Evolutionary conservation across 2,797 vertebrate species (phyloP), one percentile per base, ranked within the genome.

Genomic region (Clamator glandarius): DNA sequence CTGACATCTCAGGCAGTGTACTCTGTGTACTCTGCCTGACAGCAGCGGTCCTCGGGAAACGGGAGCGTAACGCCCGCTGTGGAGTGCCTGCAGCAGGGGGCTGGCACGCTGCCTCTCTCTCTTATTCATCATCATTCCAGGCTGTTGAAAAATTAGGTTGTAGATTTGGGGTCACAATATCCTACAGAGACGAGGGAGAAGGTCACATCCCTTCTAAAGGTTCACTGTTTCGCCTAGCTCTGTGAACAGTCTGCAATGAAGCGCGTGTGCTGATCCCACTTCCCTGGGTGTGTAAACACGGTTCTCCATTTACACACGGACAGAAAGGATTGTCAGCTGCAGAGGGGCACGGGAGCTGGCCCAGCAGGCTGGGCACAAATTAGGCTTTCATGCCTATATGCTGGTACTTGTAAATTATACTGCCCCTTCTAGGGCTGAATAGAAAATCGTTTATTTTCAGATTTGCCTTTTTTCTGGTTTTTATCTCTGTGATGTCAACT

Each of bases 71-170:
- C 39, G 4, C 29, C 41, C 39, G 31, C 86, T 39, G 64, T 74
- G 81, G 75, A 46, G 73, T 4, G 25, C 33, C 51, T 23, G 46
- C 4, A 8, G 44, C 12, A 23, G 52, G 15, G 46, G 26, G 31
- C 78, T 55, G 83, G 59, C 52, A 72, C 12, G 16, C 77, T 35
- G 12, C n/a, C 41, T 86, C 44, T 39, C 74, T 72, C 69, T 28
- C 42, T 42, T 58, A 39, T 31, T 80, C 85, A 57, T 72, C 13
- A 3, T 78, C 86, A 54, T 52, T 92, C 94, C 92, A 87, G 35
- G 50, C 31, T 62, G 66, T 70, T 88, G 92, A 91, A 94, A 81
- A 87, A 44, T 64, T 75, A 90, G 36, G 44, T 5, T 28, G n/a
- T 44, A 9, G n/a, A 64, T 66, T 62, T 73, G 72, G 50, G 64